A percentile compares a stretch with the other conserved stretches of the same genome.
Evolutionary conservation across 2,113 vertebrate genomes (phyloP).

Genomic region (Phalacrocorax pelagicus): DNA sequence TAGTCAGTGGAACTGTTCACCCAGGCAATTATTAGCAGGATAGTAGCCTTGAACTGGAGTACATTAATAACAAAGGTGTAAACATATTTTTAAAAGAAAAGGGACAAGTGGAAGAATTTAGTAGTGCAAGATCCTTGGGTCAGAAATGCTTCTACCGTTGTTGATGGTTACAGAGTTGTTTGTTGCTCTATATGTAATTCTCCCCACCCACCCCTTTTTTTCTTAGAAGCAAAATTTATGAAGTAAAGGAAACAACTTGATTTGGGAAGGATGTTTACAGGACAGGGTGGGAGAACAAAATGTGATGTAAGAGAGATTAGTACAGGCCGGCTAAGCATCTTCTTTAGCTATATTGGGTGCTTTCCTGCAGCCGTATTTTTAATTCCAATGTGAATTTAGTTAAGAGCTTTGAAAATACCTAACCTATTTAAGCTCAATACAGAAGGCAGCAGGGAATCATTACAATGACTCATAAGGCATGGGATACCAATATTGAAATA

Average conservation of each 20-base stretch:
- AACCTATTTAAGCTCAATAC: not conserved
- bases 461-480: not conserved
- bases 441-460: not conserved
- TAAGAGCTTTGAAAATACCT: constrained; percentile 1
- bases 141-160: not conserved
- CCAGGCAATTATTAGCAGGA: not conserved
- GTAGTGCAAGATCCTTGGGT: not conserved
- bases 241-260: not conserved
- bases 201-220: rapidly evolving
- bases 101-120: not conserved
- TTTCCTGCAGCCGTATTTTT: not conserved
- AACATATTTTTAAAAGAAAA: not conserved
- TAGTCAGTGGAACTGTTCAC: not conserved
- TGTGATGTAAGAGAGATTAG: not conserved
- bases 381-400: not conserved
- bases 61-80: not conserved
- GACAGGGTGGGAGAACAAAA: not conserved
- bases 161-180: not conserved
- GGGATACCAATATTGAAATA: not conserved
- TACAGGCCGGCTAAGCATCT: not conserved
- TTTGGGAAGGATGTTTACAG: not conserved
- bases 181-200: not conserved
- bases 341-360: not conserved
- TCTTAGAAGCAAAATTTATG: not conserved
- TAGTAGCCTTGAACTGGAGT: not conserved